A percentile compares a stretch with the other conserved stretches of the same genome.
Evolutionary conservation across 1,140 invertebrate species (phyloP).

Genomic region (Ectropis grisescens): DNA sequence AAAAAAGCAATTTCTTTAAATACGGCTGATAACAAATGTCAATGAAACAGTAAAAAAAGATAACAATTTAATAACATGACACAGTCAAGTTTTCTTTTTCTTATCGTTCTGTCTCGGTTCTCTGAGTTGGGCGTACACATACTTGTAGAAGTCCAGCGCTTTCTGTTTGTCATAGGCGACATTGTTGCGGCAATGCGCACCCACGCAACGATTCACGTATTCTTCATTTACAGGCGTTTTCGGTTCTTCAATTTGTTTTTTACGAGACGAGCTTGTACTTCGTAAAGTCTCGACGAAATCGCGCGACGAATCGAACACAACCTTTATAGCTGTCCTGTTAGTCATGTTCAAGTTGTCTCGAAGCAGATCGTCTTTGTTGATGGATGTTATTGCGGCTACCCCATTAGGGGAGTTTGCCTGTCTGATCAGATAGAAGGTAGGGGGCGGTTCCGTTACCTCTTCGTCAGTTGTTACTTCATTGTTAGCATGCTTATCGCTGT

Average conservation of each 20-base stretch:
- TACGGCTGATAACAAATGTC: conserved; percentile 86
- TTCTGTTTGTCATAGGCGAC: conserved; percentile 51
- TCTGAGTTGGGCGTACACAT: conserved; percentile 53
- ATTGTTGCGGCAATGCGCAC: conserved; percentile 35
- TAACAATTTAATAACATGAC: not conserved
- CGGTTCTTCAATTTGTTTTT: conserved; percentile 18
- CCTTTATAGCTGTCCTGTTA: conserved; percentile 51
- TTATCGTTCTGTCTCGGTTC: conserved; percentile 30
- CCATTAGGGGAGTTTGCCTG: conserved; percentile 40
- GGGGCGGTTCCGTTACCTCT: conserved; percentile 48
- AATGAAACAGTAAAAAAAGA: conserved; percentile 8
- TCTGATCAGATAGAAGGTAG: conserved; percentile 60
- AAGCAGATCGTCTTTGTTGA: conserved; percentile 50
- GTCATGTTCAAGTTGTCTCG: conserved; percentile 53
- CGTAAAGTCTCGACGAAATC: conserved; percentile 56
- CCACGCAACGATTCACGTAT: conserved; percentile 36
- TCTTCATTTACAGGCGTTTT: conserved; percentile 28
- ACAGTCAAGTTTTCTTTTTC: conserved; percentile 20
- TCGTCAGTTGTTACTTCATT: conserved; percentile 38
- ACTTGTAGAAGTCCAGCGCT: conserved; percentile 65
- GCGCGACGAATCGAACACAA: conserved; percentile 52
- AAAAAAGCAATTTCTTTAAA: too few relatives aligned
- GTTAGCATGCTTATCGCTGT: conserved; percentile 46
- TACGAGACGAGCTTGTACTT: conserved; percentile 31
- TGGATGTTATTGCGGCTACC: conserved; percentile 41